phyloP scores from a whole-genome alignment of 1,140 invertebrate species.

The Drosophila ananassae region DNA sequence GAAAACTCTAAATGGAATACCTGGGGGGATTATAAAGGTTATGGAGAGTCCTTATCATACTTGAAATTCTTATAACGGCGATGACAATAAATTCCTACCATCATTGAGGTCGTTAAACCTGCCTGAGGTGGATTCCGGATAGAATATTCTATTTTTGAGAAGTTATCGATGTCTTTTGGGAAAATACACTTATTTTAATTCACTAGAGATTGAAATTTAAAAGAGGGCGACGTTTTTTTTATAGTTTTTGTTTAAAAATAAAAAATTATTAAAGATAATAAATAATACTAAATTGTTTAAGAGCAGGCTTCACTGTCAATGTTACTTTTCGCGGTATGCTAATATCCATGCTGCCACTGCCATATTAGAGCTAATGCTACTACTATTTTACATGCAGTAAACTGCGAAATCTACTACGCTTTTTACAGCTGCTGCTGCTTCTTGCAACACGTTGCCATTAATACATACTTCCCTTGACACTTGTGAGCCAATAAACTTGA shows the following conservation, averaged over 20 bases:
- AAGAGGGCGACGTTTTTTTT: not conserved
- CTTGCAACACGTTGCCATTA: slow-evolving; percentile 80
- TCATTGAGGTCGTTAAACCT: slow-evolving; percentile 6
- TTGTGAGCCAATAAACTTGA: slow-evolving; percentile 82
- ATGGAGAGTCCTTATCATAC: slow-evolving; percentile 22
- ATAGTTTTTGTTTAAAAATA: too few species aligned
- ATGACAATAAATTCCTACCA: slow-evolving; percentile 4
- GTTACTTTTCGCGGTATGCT: not conserved
- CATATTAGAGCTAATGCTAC: slow-evolving; percentile 52
- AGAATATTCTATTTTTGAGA: not conserved
- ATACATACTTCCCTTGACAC: slow-evolving; percentile 81
- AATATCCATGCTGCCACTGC: not conserved
- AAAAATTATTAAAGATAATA: not conserved
- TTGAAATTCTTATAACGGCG: slow-evolving; percentile 28
- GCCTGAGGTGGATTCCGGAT: not conserved
- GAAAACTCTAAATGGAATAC: slow-evolving; percentile 28
- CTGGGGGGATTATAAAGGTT: slow-evolving; percentile 28
- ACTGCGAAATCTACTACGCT: slow-evolving; percentile 38
- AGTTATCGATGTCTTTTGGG: not conserved
- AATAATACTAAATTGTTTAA: not conserved
- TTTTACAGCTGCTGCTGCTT: slow-evolving; percentile 14
- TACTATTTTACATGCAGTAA: slow-evolving; percentile 53
- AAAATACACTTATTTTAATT: not conserved
- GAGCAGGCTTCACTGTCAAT: not conserved
- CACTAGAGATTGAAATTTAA: not conserved